These are phyloP conservation scores for Zaprionus capensis DNA, from an alignment of 1,140 invertebrate genomes.

Conservation along the genomic window DNA sequence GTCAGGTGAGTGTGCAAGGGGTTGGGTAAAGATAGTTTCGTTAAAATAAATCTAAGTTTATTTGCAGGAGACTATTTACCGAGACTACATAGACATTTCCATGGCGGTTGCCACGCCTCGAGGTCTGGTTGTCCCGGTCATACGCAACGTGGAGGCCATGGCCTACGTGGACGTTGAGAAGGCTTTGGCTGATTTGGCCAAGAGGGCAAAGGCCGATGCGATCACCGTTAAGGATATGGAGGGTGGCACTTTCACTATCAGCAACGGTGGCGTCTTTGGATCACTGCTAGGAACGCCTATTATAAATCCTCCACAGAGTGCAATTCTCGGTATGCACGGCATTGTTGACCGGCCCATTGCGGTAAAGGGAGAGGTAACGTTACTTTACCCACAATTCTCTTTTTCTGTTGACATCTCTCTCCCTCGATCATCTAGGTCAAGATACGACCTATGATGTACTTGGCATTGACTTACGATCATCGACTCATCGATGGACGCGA, in stretches of 20 bases:
- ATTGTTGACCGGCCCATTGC: constrained; percentile 98
- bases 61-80: constrained; percentile 94
- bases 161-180: constrained; percentile 98
- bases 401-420: not conserved
- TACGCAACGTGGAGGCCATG: constrained; percentile 98
- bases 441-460: constrained; percentile 99
- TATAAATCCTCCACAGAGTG: constrained; percentile 99
- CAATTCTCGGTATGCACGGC: constrained; percentile 99
- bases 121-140: constrained; percentile 99
- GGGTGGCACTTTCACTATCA: constrained; percentile 99
- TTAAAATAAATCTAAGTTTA: no score
- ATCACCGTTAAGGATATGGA: constrained; percentile 99
- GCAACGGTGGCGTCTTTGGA: constrained; percentile 99
- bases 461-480: constrained; percentile 99
- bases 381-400: no score
- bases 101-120: constrained; percentile 99
- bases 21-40: no score
- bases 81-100: constrained; percentile 99
- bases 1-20: constrained; percentile 83
- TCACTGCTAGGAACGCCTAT: constrained; percentile 99
- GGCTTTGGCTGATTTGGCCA: constrained; percentile 93
- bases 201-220: constrained; percentile 94
- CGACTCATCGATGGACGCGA: constrained; percentile 99
- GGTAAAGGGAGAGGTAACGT: constrained; percentile 94
- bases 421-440: constrained; percentile 89